phyloP scores from a whole-genome alignment of 2,888 invertebrate genomes.

The Pyralis farinalis region DNA sequence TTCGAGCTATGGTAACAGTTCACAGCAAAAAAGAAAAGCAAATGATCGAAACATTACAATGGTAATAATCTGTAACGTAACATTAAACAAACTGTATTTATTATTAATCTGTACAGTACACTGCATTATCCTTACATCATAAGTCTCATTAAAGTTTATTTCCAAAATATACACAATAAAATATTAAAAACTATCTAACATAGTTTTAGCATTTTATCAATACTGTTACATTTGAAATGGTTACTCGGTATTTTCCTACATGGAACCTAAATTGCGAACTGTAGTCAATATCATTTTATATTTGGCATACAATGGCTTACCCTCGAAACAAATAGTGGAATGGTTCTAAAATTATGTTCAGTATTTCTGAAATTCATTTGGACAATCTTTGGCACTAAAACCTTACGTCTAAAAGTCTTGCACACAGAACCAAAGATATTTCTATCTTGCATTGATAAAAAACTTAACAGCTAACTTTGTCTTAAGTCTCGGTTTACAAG shows the following conservation, averaged over 20 bases:
- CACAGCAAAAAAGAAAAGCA: slow-evolving; percentile 31
- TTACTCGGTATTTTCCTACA: slow-evolving; percentile 13
- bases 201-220: slow-evolving; percentile 33
- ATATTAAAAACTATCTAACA: slow-evolving; percentile 19
- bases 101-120: slow-evolving; percentile 61
- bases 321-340: slow-evolving; percentile 54
- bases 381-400: slow-evolving; percentile 79
- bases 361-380: slow-evolving; percentile 65
- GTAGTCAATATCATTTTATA: slow-evolving; percentile 24
- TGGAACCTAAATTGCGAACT: not conserved
- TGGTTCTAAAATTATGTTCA: slow-evolving; percentile 59
- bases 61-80: slow-evolving; percentile 32
- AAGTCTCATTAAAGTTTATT: slow-evolving; percentile 35
- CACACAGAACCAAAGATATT: slow-evolving; percentile 56
- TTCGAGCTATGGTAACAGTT: slow-evolving; percentile 63
- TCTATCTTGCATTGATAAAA: slow-evolving; percentile 37
- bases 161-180: slow-evolving; percentile 49
- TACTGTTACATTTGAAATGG: slow-evolving; percentile 35
- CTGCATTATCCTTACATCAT: slow-evolving; percentile 41
- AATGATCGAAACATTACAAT: slow-evolving; percentile 14
- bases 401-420: slow-evolving; percentile 62
- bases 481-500: slow-evolving; percentile 45
- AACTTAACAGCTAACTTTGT: slow-evolving; percentile 14
- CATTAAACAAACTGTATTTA: slow-evolving; percentile 50
- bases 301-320: slow-evolving; percentile 72